phyloP scores from a whole-genome alignment of 23 tunicate genomes.

The Styela clava region DNA sequence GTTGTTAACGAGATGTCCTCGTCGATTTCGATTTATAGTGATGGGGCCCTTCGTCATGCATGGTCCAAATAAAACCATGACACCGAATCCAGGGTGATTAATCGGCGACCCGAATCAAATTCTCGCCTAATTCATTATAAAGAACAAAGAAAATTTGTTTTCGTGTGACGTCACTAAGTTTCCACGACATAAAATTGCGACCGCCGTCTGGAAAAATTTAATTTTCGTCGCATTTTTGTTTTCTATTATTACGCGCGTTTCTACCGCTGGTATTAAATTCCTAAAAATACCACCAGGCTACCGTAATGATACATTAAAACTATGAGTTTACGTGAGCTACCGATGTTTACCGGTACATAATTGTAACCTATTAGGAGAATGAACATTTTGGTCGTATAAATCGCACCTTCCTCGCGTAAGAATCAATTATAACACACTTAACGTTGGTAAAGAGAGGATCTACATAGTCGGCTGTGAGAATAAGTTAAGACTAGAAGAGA shows the following conservation, averaged over 20 bases:
- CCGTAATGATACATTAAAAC: not conserved
- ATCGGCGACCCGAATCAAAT: not conserved
- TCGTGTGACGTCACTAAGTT: not conserved
- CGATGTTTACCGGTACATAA: not conserved
- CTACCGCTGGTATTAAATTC: not conserved
- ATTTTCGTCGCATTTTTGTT: not conserved
- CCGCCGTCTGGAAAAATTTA: not conserved
- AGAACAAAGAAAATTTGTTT: not conserved
- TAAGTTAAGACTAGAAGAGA: no score
- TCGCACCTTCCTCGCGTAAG: not conserved
- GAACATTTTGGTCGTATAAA: not conserved
- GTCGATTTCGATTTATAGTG: no score
- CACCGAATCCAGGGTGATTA: no score
- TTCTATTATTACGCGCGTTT: not conserved
- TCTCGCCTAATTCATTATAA: not conserved
- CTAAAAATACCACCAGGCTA: not conserved
- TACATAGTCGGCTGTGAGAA: no score
- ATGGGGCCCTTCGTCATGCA: no score
- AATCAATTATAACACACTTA: not conserved
- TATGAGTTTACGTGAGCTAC: not conserved
- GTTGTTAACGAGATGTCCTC: no score
- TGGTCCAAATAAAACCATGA: no score
- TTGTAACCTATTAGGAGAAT: not conserved
- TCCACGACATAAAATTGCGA: not conserved
- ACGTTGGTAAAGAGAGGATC: no score